Conservation (phyloP, 2,113 vertebrate species). For the Misgurnus mizolepis region DNA sequence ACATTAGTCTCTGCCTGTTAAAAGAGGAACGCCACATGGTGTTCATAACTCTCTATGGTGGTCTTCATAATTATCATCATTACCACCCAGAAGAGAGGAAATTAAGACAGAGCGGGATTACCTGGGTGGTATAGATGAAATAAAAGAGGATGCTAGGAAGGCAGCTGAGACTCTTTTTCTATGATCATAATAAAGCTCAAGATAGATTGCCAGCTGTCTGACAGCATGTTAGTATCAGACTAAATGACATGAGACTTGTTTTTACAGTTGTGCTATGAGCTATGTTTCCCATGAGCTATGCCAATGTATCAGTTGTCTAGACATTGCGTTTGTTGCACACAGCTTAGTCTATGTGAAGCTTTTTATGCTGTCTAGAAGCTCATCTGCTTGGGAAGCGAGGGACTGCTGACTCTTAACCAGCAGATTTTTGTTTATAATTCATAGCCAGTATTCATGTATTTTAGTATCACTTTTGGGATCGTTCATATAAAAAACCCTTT, state of each 20-base stretch:
- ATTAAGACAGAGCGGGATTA: background rate
- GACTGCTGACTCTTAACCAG: background rate
- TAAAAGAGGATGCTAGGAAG: background rate
- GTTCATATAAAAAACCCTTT: too few species aligned
- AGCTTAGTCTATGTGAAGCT: background rate
- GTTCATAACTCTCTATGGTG: background rate
- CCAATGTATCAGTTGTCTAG: background rate
- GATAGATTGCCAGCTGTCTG: constrained; percentile 9
- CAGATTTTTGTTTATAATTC: too few species aligned
- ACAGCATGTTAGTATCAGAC: background rate
- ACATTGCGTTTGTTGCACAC: background rate
- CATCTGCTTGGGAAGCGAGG: background rate
- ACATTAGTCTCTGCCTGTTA: background rate
- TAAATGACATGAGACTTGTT: background rate
- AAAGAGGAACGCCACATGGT: too few species aligned
- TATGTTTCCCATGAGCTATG: background rate
- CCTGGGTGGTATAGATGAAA: background rate
- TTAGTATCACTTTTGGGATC: too few species aligned
- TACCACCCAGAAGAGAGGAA: background rate
- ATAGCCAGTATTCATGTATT: too few species aligned
- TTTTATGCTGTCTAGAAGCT: background rate
- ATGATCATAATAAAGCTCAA: background rate
- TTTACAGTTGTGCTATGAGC: background rate
- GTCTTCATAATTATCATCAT: background rate
- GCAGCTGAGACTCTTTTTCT: background rate